phyloP scores from a whole-genome alignment of 2,888 invertebrate species.

The Orthosia gracilis region DNA sequence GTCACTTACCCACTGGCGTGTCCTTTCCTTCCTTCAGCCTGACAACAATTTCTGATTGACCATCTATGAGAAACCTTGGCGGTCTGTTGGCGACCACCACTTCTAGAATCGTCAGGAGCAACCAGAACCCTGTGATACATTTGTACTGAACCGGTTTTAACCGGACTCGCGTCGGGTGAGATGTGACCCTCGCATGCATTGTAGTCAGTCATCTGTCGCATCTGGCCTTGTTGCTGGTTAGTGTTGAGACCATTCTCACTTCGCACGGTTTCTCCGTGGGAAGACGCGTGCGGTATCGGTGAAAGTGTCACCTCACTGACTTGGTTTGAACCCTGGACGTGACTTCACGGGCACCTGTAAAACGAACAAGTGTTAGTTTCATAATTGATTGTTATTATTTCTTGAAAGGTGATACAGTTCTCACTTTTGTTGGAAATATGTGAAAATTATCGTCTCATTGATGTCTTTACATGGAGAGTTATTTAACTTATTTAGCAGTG shows the following conservation, averaged over 20 bases:
- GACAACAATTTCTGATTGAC: constrained; percentile 97
- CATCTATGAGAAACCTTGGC: constrained; percentile 96
- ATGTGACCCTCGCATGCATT: constrained; percentile 77
- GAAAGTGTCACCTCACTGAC: constrained; percentile 86
- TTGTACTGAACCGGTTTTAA: constrained; percentile 81
- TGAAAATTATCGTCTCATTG: constrained; percentile 32
- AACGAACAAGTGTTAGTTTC: constrained; percentile 75
- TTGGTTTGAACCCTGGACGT: constrained; percentile 80
- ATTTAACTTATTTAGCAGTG: neutral
- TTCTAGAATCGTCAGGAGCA: constrained; percentile 74
- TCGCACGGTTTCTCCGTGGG: constrained; percentile 87
- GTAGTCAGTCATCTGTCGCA: constrained; percentile 83
- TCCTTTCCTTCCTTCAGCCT: constrained; percentile 97
- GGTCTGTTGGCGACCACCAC: constrained; percentile 93
- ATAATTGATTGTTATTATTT: constrained; percentile 69
- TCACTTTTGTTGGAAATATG: constrained; percentile 46
- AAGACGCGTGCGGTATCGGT: constrained; percentile 77
- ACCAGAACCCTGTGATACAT: constrained; percentile 69
- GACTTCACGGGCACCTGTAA: constrained; percentile 81
- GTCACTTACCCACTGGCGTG: constrained; percentile 95
- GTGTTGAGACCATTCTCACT: constrained; percentile 84
- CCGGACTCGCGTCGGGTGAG: constrained; percentile 81
- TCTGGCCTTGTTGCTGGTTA: constrained; percentile 75
- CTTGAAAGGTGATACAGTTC: constrained; percentile 73
- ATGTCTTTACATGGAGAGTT: constrained; percentile 30